Percentiles rank a stretch among this genome's conserved stretches.
Evolutionary conservation across 2,113 vertebrate species (phyloP).

Genomic region (Mesoclemmys tuberculata): DNA sequence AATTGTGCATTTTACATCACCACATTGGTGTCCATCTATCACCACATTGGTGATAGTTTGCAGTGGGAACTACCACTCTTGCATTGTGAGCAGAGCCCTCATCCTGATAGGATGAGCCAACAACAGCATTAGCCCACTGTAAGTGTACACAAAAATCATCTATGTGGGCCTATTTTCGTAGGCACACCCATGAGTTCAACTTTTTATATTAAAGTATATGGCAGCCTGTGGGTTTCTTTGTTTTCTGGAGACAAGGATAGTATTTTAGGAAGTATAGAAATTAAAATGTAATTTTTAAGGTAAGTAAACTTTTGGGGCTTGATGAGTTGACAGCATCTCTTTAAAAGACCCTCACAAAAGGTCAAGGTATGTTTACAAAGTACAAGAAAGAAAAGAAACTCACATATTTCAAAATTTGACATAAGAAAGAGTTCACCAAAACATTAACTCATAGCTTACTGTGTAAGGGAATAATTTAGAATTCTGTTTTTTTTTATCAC

Average conservation of each 20-base stretch:
- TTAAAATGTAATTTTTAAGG: background rate
- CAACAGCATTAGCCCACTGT: background rate
- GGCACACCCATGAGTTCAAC: background rate
- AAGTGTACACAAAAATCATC: background rate
- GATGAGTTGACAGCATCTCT: background rate
- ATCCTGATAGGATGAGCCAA: background rate
- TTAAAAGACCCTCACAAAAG: background rate
- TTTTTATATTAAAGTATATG: background rate
- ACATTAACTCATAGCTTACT: background rate
- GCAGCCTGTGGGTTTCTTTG: background rate
- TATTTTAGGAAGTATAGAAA: slow-evolving; percentile 1
- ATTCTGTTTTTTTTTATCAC: slow-evolving; percentile 14
- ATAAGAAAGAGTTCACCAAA: background rate
- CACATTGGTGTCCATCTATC: background rate
- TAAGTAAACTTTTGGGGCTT: background rate
- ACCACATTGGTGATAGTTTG: background rate
- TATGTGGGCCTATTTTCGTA: background rate
- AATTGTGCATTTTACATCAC: background rate
- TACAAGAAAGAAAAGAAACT: background rate
- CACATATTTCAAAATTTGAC: background rate
- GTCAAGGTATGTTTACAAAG: background rate
- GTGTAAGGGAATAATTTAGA: background rate
- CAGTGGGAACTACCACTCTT: background rate
- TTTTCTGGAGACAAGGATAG: background rate
- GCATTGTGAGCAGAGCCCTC: background rate